Evolutionary conservation across 92 coral and sea anemone genomes (phyloP), one percentile per base, ranked within the genome.

Genomic region (Montipora capitata): DNA sequence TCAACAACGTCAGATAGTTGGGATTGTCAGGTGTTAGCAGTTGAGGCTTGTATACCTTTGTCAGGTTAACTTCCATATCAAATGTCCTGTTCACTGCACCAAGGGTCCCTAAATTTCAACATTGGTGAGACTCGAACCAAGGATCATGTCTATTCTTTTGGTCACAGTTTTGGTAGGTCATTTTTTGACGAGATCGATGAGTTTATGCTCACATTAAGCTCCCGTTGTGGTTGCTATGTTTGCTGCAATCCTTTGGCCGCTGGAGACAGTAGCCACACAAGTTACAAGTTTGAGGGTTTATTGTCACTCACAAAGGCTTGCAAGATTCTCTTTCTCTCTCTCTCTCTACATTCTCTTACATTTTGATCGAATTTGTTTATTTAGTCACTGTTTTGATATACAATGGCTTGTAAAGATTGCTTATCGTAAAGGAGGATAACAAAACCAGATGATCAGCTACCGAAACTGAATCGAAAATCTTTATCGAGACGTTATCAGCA

Each of bases 61-160:
- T 27, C 35, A 27, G 35, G 35, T 27, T 27, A 27, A 27, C 35
- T 27, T 27, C 1, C 1, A 27, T 27, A 38, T 40, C 38, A 73
- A 70, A 88, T 42, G 42, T 58, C 0, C 88, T 77, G 15, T 88
- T 63, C 10, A 63, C n/a, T n/a, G 82, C 70, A 14, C 40, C 54
- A 4, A 88, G 41, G 27, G 78, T 88, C 3, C 54, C 88, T 45
- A 88, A 48, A 88, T 88, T 70, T 88, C 92, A 0, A 82, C 92
- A 12, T 20, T 82, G 6, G 83, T 81, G 13, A 80, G 72, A 10
- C 70, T 49, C 12, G 92, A 81, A 6, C 87, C 82, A 10, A 81
- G 68, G 88, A 82, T 81, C 92, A 82, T 88, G 35, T 88, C 88
- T 1, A 88, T 81, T 7, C 68, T 41, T 51, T 73, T 81, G 4